Evolutionary conservation across 2,888 invertebrate species (phyloP).

Genomic region (Xestoiulus laeticollis): DNA sequence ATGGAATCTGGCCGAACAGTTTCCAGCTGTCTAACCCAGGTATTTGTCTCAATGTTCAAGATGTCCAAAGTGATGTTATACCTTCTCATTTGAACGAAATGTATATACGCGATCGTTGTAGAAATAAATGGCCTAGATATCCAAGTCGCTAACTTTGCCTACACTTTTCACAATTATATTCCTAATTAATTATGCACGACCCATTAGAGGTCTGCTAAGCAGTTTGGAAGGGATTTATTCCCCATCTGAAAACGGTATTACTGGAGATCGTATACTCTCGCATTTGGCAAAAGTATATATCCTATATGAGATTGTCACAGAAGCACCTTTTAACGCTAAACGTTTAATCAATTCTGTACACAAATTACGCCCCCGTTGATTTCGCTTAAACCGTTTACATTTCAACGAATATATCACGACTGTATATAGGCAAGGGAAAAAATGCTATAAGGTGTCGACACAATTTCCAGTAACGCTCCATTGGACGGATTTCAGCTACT

Average conservation of each 20-base stretch:
- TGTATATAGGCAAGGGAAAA: background rate
- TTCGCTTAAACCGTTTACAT: constrained; percentile 12
- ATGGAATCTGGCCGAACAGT: background rate
- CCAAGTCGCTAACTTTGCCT: background rate
- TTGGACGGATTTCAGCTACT: background rate
- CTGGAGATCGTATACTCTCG: background rate
- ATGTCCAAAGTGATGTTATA: background rate
- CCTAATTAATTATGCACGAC: constrained; percentile 26
- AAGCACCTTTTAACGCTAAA: constrained; percentile 26
- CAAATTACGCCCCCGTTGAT: constrained; percentile 26
- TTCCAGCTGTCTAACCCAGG: background rate
- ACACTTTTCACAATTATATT: background rate
- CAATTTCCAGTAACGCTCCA: background rate
- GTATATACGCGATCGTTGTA: background rate
- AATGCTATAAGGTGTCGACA: background rate
- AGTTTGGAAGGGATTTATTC: constrained; percentile 12
- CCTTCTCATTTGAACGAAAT: background rate
- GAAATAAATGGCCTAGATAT: background rate
- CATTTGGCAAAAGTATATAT: background rate
- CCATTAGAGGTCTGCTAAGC: constrained; percentile 4
- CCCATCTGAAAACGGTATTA: background rate
- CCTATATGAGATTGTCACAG: constrained; percentile 6
- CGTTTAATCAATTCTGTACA: constrained; percentile 4
- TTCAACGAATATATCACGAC: constrained; percentile 3
- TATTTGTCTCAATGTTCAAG: background rate